phyloP scores from a whole-genome alignment of 2,797 vertebrate genomes.

The Erpetoichthys calabaricus region DNA sequence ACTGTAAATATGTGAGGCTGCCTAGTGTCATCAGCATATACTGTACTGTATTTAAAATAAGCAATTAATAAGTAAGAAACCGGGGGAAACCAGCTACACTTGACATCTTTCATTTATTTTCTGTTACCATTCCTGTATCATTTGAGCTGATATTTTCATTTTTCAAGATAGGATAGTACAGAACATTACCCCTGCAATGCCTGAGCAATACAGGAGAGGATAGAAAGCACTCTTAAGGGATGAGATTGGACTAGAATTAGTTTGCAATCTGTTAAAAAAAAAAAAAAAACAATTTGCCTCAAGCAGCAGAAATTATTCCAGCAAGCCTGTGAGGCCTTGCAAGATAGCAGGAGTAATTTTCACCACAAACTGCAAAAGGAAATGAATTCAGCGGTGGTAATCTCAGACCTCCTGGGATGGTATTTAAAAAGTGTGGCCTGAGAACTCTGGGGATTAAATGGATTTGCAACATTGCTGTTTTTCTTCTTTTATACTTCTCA shows the following conservation, averaged over 20 bases:
- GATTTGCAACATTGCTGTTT: constrained; percentile 1
- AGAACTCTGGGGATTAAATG: background rate
- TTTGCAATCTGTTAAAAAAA: constrained; percentile 33
- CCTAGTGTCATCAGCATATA: too few relatives aligned
- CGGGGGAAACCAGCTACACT: too few relatives aligned
- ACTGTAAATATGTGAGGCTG: too few relatives aligned
- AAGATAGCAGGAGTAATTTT: constrained; percentile 13
- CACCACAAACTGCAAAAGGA: constrained; percentile 22
- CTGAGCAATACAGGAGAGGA: constrained; percentile 22
- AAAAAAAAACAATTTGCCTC: constrained; percentile 27
- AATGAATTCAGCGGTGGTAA: constrained; percentile 20
- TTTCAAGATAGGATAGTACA: constrained; percentile 21
- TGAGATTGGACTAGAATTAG: constrained; percentile 41
- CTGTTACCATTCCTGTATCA: constrained; percentile 12
- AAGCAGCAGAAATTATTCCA: constrained; percentile 20
- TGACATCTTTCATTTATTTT: too few relatives aligned
- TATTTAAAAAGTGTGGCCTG: constrained; percentile 15
- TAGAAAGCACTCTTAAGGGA: constrained; percentile 22
- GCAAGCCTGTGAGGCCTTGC: constrained; percentile 5
- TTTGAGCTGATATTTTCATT: constrained; percentile 22
- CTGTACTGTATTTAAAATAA: too few relatives aligned
- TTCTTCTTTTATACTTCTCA: background rate
- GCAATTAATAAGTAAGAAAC: too few relatives aligned
- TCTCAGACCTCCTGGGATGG: constrained; percentile 10
- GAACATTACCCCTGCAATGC: constrained; percentile 34